A percentile compares a stretch with the other conserved stretches of the same genome.
Evolutionary conservation across 2,797 vertebrate genomes (phyloP).

Genomic region (Setipinna tenuifilis): DNA sequence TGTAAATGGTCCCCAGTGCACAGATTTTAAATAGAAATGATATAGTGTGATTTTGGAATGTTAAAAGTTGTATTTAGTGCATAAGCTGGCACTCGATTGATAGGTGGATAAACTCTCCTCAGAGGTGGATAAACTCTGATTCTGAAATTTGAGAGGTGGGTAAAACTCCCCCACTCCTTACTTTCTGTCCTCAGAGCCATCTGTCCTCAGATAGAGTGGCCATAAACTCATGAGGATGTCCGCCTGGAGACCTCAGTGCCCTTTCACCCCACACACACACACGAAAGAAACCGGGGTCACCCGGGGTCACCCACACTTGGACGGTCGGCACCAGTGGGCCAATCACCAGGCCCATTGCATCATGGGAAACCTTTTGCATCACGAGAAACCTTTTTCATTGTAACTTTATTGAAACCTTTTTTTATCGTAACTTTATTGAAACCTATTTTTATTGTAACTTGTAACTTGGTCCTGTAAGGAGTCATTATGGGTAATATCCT

Average conservation of each 20-base stretch:
- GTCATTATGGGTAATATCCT: background rate
- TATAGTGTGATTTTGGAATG: too few species aligned
- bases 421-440: background rate
- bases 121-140: too few species aligned
- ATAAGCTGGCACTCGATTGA: too few species aligned
- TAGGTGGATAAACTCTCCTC: too few species aligned
- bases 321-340: background rate
- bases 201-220: constrained; percentile 57
- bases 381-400: too few species aligned
- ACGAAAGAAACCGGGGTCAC: constrained; percentile 42
- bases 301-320: constrained; percentile 46
- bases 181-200: constrained; percentile 55
- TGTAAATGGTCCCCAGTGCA: too few species aligned
- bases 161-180: background rate
- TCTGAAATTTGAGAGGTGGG: too few species aligned
- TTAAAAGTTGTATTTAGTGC: too few species aligned
- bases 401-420: background rate
- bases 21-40: too few species aligned
- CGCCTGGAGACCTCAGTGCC: constrained; percentile 61
- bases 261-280: constrained; percentile 58
- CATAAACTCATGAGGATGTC: constrained; percentile 59
- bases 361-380: too few species aligned
- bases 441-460: background rate
- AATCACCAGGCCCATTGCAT: background rate
- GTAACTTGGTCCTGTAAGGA: background rate